Evolutionary conservation across 2,888 invertebrate species (phyloP).

Genomic region (Ischnus inquisitorius): DNA sequence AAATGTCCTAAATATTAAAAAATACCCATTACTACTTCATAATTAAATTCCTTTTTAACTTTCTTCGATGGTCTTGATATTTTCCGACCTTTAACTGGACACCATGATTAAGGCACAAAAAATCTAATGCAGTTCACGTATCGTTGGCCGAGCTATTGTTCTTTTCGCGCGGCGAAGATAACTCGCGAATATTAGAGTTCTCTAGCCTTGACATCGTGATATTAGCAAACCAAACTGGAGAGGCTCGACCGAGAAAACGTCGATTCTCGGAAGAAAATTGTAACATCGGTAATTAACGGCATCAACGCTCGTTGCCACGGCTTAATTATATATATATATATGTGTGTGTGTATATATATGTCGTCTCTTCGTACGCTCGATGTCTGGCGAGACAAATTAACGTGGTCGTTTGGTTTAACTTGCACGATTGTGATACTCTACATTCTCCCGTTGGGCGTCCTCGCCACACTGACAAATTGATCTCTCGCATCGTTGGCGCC

Average conservation of each 20-base stretch:
- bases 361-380: constrained; percentile 14
- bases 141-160: too few species aligned
- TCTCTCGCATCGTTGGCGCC: constrained; percentile 71
- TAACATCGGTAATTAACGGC: constrained; percentile 3
- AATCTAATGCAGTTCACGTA: not conserved
- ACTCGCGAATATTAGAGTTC: not conserved
- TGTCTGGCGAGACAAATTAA: constrained; percentile 50
- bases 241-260: constrained; percentile 41
- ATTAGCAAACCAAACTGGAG: not conserved
- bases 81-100: too few species aligned
- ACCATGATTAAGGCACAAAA: not conserved
- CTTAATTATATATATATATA: constrained; percentile 2
- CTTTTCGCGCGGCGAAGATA: too few species aligned
- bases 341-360: not conserved
- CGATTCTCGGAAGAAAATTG: constrained; percentile 59
- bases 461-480: constrained; percentile 77
- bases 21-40: too few species aligned
- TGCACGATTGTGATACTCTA: constrained; percentile 56
- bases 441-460: constrained; percentile 53
- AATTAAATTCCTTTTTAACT: too few species aligned
- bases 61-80: too few species aligned
- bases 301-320: constrained; percentile 8
- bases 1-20: too few species aligned
- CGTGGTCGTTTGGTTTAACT: constrained; percentile 53
- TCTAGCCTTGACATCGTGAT: constrained; percentile 32